Conservation (phyloP, 2,113 vertebrate genomes). For the Chroicocephalus ridibundus region DNA sequence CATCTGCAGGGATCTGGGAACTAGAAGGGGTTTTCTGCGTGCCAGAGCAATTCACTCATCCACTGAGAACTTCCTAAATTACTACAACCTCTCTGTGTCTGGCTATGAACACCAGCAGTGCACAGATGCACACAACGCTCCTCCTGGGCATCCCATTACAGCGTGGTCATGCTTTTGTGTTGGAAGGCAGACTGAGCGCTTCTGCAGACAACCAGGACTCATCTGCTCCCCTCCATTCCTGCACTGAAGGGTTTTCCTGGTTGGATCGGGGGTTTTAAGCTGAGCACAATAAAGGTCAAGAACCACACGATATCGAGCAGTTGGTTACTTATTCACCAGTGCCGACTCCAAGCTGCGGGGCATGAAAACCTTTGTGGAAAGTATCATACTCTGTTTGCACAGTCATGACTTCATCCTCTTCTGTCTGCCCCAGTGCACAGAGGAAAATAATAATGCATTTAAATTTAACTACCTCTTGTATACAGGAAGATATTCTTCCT, state of each 20-base stretch:
- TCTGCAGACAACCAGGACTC: neutral
- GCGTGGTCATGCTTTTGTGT: neutral
- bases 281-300: neutral
- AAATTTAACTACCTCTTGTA: slow-evolving; percentile 40
- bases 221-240: neutral
- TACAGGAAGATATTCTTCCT: slow-evolving; percentile 23
- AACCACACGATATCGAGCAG: neutral
- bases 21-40: neutral
- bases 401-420: neutral
- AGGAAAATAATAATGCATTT: neutral
- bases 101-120: neutral
- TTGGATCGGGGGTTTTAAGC: neutral
- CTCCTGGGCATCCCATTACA: neutral
- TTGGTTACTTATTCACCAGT: slow-evolving; percentile 4
- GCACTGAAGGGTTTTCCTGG: neutral
- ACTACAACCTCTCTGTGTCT: neutral
- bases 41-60: neutral
- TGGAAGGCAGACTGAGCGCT: neutral
- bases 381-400: neutral
- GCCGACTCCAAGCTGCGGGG: neutral
- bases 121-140: rapidly evolving
- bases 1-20: neutral
- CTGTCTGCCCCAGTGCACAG: neutral
- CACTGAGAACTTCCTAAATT: neutral
- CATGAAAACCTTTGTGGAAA: neutral